Percentiles rank a stretch among this genome's conserved stretches.
These are phyloP conservation scores for Albula goreensis DNA, from an alignment of 2,113 vertebrate species.

Conservation along the genomic window DNA sequence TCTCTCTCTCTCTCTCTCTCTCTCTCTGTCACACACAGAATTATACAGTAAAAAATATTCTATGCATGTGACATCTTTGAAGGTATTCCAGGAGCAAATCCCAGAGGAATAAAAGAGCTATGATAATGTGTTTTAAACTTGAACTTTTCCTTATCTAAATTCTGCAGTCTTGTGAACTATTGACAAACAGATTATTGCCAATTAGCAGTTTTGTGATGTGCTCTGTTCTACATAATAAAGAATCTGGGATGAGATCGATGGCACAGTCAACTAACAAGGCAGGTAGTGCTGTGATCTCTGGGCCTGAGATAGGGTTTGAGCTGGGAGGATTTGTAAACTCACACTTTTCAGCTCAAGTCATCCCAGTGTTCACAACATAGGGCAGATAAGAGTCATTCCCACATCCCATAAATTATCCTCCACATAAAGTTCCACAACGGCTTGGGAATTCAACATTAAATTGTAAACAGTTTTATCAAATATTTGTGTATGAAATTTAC, in stretches of 20 bases:
- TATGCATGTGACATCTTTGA: constrained; percentile 60
- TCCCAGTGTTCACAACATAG: neutral
- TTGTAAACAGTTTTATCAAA: neutral
- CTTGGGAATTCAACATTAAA: no score
- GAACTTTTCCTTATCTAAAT: constrained; percentile 78
- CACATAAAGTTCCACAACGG: neutral
- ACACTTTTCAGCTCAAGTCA: constrained; percentile 4
- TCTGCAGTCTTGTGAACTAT: constrained; percentile 74
- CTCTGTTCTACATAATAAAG: constrained; percentile 77
- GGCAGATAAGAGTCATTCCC: neutral
- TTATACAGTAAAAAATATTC: constrained; percentile 64
- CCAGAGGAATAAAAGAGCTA: constrained; percentile 50
- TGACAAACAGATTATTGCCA: constrained; percentile 81
- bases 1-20: no score
- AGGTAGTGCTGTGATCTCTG: constrained; percentile 56
- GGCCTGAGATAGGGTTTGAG: constrained; percentile 36
- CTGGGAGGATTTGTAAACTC: constrained; percentile 30
- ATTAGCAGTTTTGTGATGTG: constrained; percentile 79
- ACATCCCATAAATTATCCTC: neutral
- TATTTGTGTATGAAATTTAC: neutral
- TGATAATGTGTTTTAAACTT: constrained; percentile 73
- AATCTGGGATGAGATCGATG: constrained; percentile 64
- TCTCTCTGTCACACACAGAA: neutral
- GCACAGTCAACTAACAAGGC: constrained; percentile 67
- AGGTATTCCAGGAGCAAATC: constrained; percentile 55